A percentile compares a stretch with the other conserved stretches of the same genome.
Evolutionary conservation across 2,888 invertebrate species (phyloP).

Genomic region (Nezara viridula): DNA sequence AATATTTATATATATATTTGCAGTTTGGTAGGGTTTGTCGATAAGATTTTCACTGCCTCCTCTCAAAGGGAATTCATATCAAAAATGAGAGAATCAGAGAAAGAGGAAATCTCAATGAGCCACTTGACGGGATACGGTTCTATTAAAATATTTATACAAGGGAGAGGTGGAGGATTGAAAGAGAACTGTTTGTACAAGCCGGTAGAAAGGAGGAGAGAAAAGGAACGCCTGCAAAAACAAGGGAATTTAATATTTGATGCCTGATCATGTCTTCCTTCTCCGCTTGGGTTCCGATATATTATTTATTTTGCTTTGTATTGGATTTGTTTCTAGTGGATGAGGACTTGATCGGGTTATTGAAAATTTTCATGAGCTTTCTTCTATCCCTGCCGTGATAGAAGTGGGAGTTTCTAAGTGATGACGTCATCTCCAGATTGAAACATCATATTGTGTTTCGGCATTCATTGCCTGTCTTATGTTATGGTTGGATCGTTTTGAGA

Average conservation of each 20-base stretch:
- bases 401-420: not conserved
- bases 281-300: not conserved
- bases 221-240: conserved; percentile 1
- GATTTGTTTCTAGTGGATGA: not conserved
- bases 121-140: not conserved
- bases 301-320: not conserved
- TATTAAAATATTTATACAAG: conserved; percentile 12
- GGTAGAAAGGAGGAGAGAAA: not conserved
- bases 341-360: not conserved
- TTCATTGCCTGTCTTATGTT: too few species aligned
- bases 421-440: not conserved
- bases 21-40: not conserved
- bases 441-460: not conserved
- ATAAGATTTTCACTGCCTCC: not conserved
- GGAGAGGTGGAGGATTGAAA: not conserved
- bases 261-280: conserved; percentile 14
- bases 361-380: not conserved
- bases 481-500: not conserved
- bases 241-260: conserved; percentile 5
- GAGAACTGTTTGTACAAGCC: not conserved
- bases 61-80: not conserved
- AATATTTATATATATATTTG: too few species aligned
- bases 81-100: not conserved
- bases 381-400: not conserved
- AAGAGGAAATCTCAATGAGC: not conserved